These are phyloP conservation scores for Aythya baeri DNA, from an alignment of 2,113 vertebrate species.

Conservation along the genomic window DNA sequence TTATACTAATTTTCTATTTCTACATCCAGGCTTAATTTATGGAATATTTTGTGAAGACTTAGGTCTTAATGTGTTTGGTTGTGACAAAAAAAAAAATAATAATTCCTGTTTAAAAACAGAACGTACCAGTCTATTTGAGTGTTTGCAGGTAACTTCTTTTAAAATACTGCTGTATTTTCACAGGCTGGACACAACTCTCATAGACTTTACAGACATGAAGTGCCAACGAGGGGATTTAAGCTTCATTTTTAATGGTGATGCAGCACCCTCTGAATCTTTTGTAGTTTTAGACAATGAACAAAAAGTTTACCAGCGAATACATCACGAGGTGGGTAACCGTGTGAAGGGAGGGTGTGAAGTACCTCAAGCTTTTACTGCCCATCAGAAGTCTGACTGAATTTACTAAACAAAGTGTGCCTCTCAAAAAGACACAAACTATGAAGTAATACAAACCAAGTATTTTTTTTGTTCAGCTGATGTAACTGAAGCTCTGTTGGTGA, in stretches of 20 bases:
- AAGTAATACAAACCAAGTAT: background rate
- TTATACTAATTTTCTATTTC: background rate
- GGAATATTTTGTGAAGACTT: rapidly evolving
- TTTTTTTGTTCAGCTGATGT: background rate
- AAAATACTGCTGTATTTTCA: background rate
- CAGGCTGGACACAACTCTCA: constrained; percentile 98
- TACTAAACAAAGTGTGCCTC: background rate
- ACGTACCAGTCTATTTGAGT: rapidly evolving
- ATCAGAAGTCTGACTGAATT: background rate
- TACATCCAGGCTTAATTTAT: background rate
- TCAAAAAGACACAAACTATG: background rate
- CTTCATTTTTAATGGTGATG: constrained; percentile 98
- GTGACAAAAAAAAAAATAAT: too few relatives aligned
- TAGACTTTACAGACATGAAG: constrained; percentile 99
- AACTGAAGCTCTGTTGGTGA: background rate
- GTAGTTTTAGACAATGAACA: constrained; percentile 98
- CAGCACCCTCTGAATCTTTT: constrained; percentile 93
- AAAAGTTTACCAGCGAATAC: constrained; percentile 98
- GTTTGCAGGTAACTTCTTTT: background rate
- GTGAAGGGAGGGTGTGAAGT: background rate
- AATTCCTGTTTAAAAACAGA: background rate
- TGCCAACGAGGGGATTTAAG: constrained; percentile 98
- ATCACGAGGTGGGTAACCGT: constrained; percentile 87
- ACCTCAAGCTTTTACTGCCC: background rate
- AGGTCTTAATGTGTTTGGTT: background rate